Percentiles rank a stretch among this genome's conserved stretches.
Conservation (phyloP, 2,888 invertebrate species). For the Chironomus tentans region DNA sequence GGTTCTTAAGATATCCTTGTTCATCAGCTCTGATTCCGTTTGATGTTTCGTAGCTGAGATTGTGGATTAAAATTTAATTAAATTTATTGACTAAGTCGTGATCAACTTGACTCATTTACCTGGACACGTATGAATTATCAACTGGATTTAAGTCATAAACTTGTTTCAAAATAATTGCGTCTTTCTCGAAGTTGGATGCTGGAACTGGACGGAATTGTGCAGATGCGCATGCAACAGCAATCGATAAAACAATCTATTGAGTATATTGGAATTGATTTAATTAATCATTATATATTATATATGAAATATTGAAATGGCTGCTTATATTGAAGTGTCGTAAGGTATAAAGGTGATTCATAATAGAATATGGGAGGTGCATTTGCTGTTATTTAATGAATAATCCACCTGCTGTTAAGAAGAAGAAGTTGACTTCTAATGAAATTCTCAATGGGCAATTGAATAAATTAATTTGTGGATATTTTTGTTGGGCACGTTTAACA, state of each 20-base stretch:
- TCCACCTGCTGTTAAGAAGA: too few relatives aligned
- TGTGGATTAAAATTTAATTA: not conserved
- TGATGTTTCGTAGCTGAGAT: constrained; percentile 51
- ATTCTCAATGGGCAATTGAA: too few relatives aligned
- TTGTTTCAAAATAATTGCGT: constrained; percentile 45
- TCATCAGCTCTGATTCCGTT: constrained; percentile 56
- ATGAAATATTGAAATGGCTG: too few relatives aligned
- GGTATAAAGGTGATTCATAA: too few relatives aligned
- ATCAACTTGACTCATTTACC: constrained; percentile 36
- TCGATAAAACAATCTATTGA: constrained; percentile 11
- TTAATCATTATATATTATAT: too few relatives aligned
- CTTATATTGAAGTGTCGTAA: too few relatives aligned
- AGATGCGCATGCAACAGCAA: constrained; percentile 32
- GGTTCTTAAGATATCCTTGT: constrained; percentile 52
- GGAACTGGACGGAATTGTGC: constrained; percentile 39
- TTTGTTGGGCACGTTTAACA: too few relatives aligned
- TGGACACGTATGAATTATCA: constrained; percentile 45
- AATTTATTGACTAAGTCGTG: not conserved
- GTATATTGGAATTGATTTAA: too few relatives aligned
- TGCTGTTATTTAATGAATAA: too few relatives aligned
- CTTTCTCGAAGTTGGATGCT: constrained; percentile 34
- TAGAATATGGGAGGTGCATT: too few relatives aligned
- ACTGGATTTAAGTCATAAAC: constrained; percentile 45
- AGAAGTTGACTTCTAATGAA: too few relatives aligned
- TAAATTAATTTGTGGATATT: too few relatives aligned